Evolutionary conservation across 1,140 invertebrate species (phyloP).

Genomic region (Dermatophagoides farinae): DNA sequence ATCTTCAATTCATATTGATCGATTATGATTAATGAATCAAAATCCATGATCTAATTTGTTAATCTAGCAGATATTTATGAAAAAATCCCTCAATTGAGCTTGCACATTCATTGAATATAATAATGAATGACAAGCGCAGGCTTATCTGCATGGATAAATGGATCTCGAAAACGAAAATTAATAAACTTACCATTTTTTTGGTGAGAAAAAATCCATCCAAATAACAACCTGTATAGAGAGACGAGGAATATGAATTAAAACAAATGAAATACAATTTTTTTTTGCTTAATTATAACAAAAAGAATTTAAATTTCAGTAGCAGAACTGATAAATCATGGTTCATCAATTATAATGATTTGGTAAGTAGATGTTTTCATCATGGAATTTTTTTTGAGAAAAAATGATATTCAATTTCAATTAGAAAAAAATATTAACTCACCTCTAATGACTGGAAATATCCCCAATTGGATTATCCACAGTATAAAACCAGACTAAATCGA

Average conservation of each 20-base stretch:
- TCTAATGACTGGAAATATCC: neutral
- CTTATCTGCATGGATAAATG: neutral
- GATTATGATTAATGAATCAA: neutral
- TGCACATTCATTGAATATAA: neutral
- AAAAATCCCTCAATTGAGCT: neutral
- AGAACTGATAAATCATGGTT: constrained; percentile 2
- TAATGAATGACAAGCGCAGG: constrained; percentile 1
- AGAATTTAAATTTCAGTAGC: neutral
- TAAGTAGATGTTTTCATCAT: neutral
- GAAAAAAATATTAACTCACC: neutral
- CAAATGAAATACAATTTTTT: too few species aligned
- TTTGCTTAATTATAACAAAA: too few species aligned
- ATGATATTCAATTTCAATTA: too few species aligned
- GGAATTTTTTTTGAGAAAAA: neutral
- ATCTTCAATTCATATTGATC: neutral
- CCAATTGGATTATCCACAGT: too few species aligned
- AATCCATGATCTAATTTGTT: neutral
- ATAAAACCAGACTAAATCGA: too few species aligned
- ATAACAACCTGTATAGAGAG: neutral
- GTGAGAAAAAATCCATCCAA: neutral
- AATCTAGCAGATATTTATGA: neutral
- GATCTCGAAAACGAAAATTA: neutral
- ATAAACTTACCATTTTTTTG: neutral
- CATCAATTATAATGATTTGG: neutral
- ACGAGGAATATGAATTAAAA: neutral